Evolutionary conservation across 30 jellyfish, hydroid and myxozoan genomes (phyloP), one percentile per base, ranked within the genome.

Genomic region (Cassiopea andromeda): DNA sequence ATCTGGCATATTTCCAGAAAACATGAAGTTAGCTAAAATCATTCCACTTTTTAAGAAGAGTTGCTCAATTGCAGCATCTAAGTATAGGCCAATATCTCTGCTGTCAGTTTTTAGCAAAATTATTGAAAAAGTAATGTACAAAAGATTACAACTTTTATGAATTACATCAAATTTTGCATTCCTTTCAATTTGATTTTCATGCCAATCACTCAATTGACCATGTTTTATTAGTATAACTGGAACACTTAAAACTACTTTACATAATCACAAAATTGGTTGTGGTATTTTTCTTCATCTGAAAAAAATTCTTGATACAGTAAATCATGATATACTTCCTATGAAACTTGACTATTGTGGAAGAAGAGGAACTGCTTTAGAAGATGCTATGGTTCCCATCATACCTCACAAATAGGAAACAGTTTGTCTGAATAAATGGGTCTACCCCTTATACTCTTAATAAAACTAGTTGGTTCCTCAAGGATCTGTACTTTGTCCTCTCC

Each of bases 401-500:
- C 59, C 86, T 88, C 44, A n/a, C 66, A 7, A 64, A 70, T 60
- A 77, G 92, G 50, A 48, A 69, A 60, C 95, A 88, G 46, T 86
- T 4, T 88, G 91, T 78, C 3, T 14, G 7, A 14, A 74, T 77
- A 10, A 75, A 77, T 69, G 91, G 85, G n/a, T 61, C 64, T 2
- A 50, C 5, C 64, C 43, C 91, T 43, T 19, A 13, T 38, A 4
- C n/a, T 54, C 60, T 77, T 10, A 66, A 68, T 69, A 75, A 66
- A 1, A 60, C 80, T 2, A 27, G 90, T 82, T 90, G 97, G 66
- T 90, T 66, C 70, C 94, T 86, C 64, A 50, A 9, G 64, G 64
- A 2, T 38, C 91, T 64, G 85, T 60, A 60, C 91, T 83, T 69
- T 95, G 94, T 18, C 94, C 94, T 68, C 94, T 90, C 81, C 79